These are phyloP conservation scores for Anisognathus igniventris DNA, from an alignment of 2,797 vertebrate species.

Conservation along the genomic window DNA sequence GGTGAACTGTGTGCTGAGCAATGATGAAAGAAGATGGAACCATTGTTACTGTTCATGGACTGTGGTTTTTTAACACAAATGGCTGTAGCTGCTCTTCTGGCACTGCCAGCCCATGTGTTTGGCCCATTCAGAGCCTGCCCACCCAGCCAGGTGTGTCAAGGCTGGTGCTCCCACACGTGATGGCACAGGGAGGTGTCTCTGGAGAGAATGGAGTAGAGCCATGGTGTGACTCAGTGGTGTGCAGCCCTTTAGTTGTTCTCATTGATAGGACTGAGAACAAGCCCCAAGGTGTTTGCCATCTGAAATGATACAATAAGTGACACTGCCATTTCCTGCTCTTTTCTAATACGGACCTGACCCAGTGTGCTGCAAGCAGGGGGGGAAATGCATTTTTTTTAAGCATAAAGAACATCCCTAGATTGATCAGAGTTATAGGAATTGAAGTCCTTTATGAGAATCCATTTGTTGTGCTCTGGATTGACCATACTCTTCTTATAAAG, in stretches of 20 bases:
- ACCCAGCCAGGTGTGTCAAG: neutral
- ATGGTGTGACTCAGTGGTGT: rapidly evolving
- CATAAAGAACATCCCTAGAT: neutral
- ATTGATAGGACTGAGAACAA: neutral
- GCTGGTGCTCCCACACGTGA: neutral
- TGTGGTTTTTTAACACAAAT: neutral
- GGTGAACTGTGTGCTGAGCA: neutral
- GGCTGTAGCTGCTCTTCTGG: neutral
- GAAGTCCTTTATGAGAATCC: neutral
- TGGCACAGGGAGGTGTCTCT: neutral
- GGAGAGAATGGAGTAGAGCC: neutral
- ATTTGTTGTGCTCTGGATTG: neutral
- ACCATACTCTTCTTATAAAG: neutral
- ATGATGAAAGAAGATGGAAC: neutral
- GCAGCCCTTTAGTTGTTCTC: neutral
- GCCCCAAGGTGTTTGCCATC: neutral
- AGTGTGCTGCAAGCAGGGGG: neutral
- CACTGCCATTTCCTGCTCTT: neutral
- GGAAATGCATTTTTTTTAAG: neutral
- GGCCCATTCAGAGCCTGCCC: neutral
- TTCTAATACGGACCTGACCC: neutral
- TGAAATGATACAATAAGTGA: neutral
- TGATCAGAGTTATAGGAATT: neutral
- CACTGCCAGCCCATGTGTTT: neutral
- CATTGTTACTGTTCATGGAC: neutral